Evolutionary conservation across 2,888 invertebrate genomes (phyloP), one percentile per base, ranked within the genome.

Genomic region (Harmothoe impar): DNA sequence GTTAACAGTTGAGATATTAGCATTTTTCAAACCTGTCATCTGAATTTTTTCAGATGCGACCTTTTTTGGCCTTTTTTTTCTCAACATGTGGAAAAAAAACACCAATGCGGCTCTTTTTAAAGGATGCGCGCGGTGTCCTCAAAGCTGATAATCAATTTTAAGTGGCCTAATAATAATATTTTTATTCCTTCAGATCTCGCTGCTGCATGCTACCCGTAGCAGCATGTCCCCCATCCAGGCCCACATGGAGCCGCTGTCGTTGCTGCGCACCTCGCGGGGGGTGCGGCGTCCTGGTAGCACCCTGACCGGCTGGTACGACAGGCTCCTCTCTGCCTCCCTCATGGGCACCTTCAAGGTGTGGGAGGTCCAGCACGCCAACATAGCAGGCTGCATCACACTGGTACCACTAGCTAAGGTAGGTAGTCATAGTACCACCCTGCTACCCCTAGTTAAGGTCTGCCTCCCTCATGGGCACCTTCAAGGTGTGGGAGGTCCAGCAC

Each of bases 141-240:
- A n/a, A n/a, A n/a, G n/a, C n/a, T n/a, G n/a, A n/a, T n/a, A n/a
- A n/a, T n/a, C n/a, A n/a, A n/a, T n/a, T n/a, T n/a, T n/a, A n/a
- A n/a, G n/a, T n/a, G n/a, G n/a, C n/a, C n/a, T n/a, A n/a, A n/a
- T n/a, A n/a, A n/a, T n/a, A n/a, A n/a, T n/a, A n/a, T n/a, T n/a
- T n/a, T n/a, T n/a, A n/a, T n/a, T n/a, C n/a, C n/a, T 72, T 29
- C 91, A 94, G 94, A 93, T 94, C 25, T 92, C 92, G 12, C 89
- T 94, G 25, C 90, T 94, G 90, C 93, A 94, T 88, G 92, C 94
- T 0, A 84, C 88, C 23, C 68, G 91, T 20, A 93, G 92, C 90
- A 10, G 0, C 0, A 72, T 89, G 89, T 10, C 3, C 20, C 35
- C 43, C 86, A 77, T 93, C 0, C 93, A 94, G 90, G 94, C 93